Conservation (phyloP, 2,113 vertebrate species). For the Cyprinodon tularosa region DNA sequence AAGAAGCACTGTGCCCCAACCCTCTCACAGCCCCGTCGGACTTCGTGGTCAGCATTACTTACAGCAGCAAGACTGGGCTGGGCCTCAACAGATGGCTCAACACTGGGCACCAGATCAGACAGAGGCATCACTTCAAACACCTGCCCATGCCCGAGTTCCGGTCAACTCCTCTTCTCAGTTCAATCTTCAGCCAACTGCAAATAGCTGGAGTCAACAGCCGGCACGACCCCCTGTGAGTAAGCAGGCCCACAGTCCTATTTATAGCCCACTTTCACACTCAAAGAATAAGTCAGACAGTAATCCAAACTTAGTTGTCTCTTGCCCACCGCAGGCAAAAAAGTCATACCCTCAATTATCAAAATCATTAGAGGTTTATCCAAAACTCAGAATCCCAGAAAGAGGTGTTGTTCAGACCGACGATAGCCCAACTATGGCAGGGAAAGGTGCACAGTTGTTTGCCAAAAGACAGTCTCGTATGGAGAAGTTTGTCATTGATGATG, state of each 20-base stretch:
- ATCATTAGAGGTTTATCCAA: conserved; percentile 67
- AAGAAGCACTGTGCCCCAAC: conserved; percentile 75
- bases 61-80: conserved; percentile 63
- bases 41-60: conserved; percentile 74
- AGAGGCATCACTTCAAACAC: conserved; percentile 55
- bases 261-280: conserved; percentile 62
- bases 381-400: conserved; percentile 51
- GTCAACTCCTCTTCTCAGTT: conserved; percentile 61
- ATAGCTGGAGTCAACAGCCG: conserved; percentile 68
- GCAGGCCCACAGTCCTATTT: conserved; percentile 49
- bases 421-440: conserved; percentile 85
- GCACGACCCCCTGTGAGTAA: conserved; percentile 73
- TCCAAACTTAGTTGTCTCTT: conserved; percentile 76
- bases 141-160: conserved; percentile 48
- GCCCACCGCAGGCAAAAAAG: conserved; percentile 77
- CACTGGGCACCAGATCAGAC: conserved; percentile 61
- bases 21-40: conserved; percentile 46
- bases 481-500: conserved; percentile 91
- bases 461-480: conserved; percentile 94
- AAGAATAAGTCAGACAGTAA: conserved; percentile 76
- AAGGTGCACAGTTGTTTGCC: conserved; percentile 91
- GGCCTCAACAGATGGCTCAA: conserved; percentile 60
- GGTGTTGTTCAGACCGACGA: conserved; percentile 73
- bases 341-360: conserved; percentile 74
- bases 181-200: conserved; percentile 61